Evolutionary conservation across 2,797 vertebrate species (phyloP).

Genomic region (Mormyrops boulengeri): DNA sequence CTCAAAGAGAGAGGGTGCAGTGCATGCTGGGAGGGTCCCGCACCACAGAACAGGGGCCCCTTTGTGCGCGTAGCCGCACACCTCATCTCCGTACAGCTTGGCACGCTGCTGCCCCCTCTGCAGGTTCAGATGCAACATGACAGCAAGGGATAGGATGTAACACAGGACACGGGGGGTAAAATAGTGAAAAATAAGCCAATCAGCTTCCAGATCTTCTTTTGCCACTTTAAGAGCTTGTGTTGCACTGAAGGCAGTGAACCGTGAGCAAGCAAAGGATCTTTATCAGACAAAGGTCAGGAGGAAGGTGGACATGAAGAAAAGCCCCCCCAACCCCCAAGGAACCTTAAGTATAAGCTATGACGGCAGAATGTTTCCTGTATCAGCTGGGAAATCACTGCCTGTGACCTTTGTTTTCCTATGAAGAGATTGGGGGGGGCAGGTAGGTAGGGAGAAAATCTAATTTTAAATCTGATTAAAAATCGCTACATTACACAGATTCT

Average conservation of each 20-base stretch:
- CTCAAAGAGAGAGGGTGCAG: background rate
- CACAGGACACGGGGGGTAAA: background rate
- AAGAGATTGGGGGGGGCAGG: background rate
- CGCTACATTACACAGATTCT: background rate
- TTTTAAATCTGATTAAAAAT: background rate
- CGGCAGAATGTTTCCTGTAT: background rate
- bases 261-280: background rate
- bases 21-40: background rate
- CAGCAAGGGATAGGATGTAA: slow-evolving; percentile 21
- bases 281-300: background rate
- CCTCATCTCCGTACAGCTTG: slow-evolving; percentile 19
- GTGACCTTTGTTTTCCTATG: background rate
- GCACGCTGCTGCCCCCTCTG: slow-evolving; percentile 16
- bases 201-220: background rate
- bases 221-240: background rate
- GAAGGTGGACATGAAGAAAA: background rate
- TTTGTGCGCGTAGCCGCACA: background rate
- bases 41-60: background rate
- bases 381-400: background rate
- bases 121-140: slow-evolving; percentile 26
- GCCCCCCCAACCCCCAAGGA: background rate
- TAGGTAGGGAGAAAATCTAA: background rate
- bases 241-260: background rate
- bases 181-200: background rate
- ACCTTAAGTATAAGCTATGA: background rate